Conservation (phyloP, 2,113 vertebrate genomes). For the Prionailurus viverrinus region DNA sequence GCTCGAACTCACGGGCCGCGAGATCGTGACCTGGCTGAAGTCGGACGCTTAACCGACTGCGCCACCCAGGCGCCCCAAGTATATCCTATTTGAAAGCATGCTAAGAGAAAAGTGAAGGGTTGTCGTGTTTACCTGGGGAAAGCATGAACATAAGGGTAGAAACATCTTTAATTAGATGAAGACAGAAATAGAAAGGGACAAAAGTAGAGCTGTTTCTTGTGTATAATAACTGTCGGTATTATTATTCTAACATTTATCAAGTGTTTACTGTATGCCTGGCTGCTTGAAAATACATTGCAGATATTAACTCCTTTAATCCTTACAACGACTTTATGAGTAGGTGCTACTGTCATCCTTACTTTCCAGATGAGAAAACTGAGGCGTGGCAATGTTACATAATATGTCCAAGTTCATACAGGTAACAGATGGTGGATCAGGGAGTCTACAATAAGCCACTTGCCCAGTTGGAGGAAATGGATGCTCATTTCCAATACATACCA, state of each 20-base stretch:
- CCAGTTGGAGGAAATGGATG: not conserved
- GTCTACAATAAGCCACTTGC: not conserved
- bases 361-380: slow-evolving; percentile 35
- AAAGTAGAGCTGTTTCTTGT: not conserved
- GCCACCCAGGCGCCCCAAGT: too few relatives aligned
- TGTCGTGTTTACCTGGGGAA: not conserved
- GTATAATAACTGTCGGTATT: not conserved
- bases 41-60: too few relatives aligned
- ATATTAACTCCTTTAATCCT: slow-evolving; percentile 29
- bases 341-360: not conserved
- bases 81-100: slow-evolving; percentile 30
- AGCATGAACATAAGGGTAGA: slow-evolving; percentile 31
- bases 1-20: too few relatives aligned
- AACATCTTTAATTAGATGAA: slow-evolving; percentile 49
- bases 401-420: not conserved
- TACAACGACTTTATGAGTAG: not conserved
- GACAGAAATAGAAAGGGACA: slow-evolving; percentile 47
- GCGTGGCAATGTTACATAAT: not conserved
- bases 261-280: not conserved
- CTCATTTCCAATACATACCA: slow-evolving; percentile 3
- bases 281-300: slow-evolving; percentile 21
- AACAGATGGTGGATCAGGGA: not conserved
- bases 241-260: slow-evolving; percentile 38
- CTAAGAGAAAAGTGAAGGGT: not conserved
- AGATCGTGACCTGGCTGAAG: too few relatives aligned